These are phyloP conservation scores for Megalurothrips usitatus DNA, from an alignment of 2,888 invertebrate species.

Conservation along the genomic window DNA sequence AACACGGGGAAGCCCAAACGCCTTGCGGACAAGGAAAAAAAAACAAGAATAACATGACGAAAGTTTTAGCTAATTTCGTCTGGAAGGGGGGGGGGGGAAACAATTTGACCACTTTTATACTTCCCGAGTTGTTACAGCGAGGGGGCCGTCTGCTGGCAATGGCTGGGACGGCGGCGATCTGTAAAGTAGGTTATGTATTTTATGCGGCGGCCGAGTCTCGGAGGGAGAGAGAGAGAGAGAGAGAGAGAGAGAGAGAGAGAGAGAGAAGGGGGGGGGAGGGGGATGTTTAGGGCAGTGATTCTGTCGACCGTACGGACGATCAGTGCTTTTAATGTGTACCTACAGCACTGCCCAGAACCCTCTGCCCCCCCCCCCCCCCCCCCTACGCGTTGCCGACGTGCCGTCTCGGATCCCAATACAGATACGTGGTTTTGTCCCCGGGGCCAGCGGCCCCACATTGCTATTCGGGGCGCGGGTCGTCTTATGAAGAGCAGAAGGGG, in stretches of 20 bases:
- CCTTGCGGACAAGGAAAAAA: not conserved
- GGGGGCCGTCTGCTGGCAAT: not conserved
- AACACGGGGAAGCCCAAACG: too few species aligned
- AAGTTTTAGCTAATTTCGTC: conserved; percentile 16
- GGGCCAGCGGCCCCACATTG: too few species aligned
- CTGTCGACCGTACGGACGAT: too few species aligned
- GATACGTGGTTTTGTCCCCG: too few species aligned
- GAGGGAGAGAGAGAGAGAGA: too few species aligned
- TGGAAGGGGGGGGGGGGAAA: not conserved
- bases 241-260: not conserved
- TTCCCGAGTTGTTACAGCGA: not conserved
- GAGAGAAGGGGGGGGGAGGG: not conserved
- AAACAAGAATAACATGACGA: not conserved
- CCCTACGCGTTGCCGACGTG: not conserved
- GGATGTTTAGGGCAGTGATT: too few species aligned
- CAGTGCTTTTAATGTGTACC: too few species aligned
- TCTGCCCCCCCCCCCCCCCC: not conserved
- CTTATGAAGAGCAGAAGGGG: not conserved
- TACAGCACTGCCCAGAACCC: too few species aligned
- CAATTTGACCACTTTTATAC: conserved; percentile 14
- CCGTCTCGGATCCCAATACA: not conserved
- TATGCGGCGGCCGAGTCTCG: not conserved
- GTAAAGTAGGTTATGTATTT: conserved; percentile 18
- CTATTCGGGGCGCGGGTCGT: too few species aligned
- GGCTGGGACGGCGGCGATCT: not conserved